Base-by-base conservation (phyloP, 2,888 invertebrate species). In the Oscheius sp. region DNA sequence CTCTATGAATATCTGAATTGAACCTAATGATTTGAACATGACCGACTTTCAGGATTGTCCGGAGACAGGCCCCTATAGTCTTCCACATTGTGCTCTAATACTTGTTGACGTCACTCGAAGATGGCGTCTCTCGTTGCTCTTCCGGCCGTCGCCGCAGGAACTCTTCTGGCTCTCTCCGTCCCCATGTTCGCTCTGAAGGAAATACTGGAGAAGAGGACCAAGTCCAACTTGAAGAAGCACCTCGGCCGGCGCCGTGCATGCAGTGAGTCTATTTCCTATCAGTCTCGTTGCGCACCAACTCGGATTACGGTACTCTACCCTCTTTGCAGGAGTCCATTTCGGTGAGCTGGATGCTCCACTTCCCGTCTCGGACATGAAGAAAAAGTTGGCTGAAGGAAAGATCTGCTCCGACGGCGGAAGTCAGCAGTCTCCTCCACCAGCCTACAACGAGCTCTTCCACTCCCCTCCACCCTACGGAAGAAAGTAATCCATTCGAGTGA, bases 81-180 rank as follows among this genome's bases (percentile, higher is more conserved):
- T 42, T 42, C 53, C 62, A 63, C 57, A 53, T 72, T 72, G 72
- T 47, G 33, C 37, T 47, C 62, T 10, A 37, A 42, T 51, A 29
- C 13, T 37, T 7, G 35, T 35, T 74, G 74, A 50, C 74, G 74
- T 74, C 74, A 68, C 58, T 57, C 48, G 58, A 42, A 42, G 42
- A 74, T 74, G 74, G 59, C 74, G 68, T 66, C 66, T 29, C 50
- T 74, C 50, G 74, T 74, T 33, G 66, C 58, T 66, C 47, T 66
- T 68, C 74, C 74, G 55, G 68, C 74, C 48, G 68, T 73, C 50
- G 73, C 73, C 55, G 73, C 59, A 55, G 68, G 73, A 47, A 58
- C 74, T 13, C 33, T 68, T 32, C 42, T 68, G 7, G 74, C 74
- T 55, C 48, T 74, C 32, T 55, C 68, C 9, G 74, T 74, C 11